Evolutionary conservation across 2,888 invertebrate genomes (phyloP), one percentile per base, ranked within the genome.

Genomic region (Timandra comae): DNA sequence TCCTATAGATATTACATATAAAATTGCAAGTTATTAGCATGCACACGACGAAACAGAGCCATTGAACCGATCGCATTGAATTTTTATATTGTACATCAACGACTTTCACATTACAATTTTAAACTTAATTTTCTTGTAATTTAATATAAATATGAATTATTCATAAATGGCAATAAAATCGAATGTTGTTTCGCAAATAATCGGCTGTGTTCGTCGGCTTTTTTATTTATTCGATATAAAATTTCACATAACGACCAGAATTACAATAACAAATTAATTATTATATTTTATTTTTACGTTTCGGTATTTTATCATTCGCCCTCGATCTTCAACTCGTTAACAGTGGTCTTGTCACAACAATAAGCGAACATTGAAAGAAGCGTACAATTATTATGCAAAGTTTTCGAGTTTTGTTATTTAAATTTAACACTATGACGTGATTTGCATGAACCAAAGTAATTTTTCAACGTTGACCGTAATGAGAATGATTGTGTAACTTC

Each of bases 361-460:
- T 16, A 3, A 1, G 16, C 16, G 16, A 5, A n/a, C n/a, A n/a
- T n/a, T n/a, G n/a, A n/a, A n/a, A n/a, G n/a, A n/a, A n/a, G n/a
- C n/a, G n/a, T n/a, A n/a, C 16, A 16, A 5, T 7, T 6, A 29
- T 73, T 70, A 66, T 46, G 50, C 65, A 73, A 75, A 31, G 33
- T 48, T 11, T 11, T 11, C 10, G 11, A 46, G 45, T 45, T 54
- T 52, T 52, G 53, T 49, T 49, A 65, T 57, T 60, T 56, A 47
- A 45, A 46, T 49, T n/a, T n/a, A n/a, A n/a, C n/a, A n/a, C n/a
- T 52, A 49, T 52, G 43, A 43, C 48, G 53, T 51, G 49, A 61
- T 69, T 68, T 64, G 44, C 59, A 63, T 61, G 57, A 64, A 57
- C 38, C 43, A 39, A 16, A 46, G 56, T 48, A 50, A 50, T 66